phyloP scores from a whole-genome alignment of 2,888 invertebrate species.

The Caenorhabditis plicata region DNA sequence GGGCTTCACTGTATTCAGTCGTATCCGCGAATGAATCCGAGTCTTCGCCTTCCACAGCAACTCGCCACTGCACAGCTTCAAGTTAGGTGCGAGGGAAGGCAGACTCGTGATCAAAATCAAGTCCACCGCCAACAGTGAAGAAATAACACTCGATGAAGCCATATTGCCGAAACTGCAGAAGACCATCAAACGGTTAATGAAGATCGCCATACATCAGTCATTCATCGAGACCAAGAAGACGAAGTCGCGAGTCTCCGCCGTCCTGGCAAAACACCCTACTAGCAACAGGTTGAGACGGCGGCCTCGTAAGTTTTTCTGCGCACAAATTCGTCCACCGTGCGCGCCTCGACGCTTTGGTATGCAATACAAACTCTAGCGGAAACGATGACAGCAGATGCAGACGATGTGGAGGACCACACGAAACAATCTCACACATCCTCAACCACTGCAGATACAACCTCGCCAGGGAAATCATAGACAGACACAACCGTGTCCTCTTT shows the following conservation, averaged over 20 bases:
- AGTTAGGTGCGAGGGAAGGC: not conserved
- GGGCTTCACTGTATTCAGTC: slow-evolving; percentile 3
- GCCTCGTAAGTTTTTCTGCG: not conserved
- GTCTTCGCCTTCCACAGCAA: not conserved
- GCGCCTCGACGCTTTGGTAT: not conserved
- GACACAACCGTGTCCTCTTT: slow-evolving; percentile 1
- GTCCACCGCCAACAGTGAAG: not conserved
- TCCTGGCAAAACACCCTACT: not conserved
- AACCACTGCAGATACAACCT: not conserved
- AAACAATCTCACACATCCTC: slow-evolving; percentile 6
- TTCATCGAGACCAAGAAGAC: not conserved
- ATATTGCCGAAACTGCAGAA: not conserved
- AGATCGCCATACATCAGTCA: not conserved
- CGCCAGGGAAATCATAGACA: not conserved
- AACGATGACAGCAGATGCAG: not conserved
- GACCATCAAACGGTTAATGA: not conserved
- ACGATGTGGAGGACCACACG: not conserved
- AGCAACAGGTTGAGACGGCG: not conserved
- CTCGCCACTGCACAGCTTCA: slow-evolving; percentile 1
- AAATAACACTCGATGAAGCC: not conserved
- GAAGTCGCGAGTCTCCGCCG: not conserved
- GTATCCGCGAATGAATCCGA: slow-evolving; percentile 1
- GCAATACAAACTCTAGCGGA: not conserved
- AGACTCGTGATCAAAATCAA: slow-evolving; percentile 3
- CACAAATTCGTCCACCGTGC: slow-evolving; percentile 5